A percentile compares a stretch with the other conserved stretches of the same genome.
Evolutionary conservation across 2,113 vertebrate species (phyloP).

Genomic region (Promerops cafer): DNA sequence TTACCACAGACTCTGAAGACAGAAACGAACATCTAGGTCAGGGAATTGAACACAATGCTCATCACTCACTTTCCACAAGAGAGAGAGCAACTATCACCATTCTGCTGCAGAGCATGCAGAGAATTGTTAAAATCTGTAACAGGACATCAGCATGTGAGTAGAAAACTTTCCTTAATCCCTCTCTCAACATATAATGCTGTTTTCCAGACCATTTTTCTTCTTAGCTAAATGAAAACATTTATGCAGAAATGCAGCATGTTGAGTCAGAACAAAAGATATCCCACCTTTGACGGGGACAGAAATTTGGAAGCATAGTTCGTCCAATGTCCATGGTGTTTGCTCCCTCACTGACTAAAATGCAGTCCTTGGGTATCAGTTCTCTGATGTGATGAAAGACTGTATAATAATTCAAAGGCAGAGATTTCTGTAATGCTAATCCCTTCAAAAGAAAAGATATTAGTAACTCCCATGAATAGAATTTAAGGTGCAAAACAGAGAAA

Average conservation of each 20-base stretch:
- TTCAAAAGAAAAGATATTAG: constrained; percentile 31
- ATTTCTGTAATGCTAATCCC: constrained; percentile 75
- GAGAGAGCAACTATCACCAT: neutral
- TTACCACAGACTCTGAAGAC: neutral
- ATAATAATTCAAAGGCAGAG: constrained; percentile 93
- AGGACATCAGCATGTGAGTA: neutral
- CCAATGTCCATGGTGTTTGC: constrained; percentile 99
- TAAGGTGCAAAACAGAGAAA: neutral
- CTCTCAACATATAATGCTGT: neutral
- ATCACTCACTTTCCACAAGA: neutral
- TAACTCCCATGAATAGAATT: neutral
- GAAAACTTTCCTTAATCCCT: neutral
- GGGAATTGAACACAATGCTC: neutral
- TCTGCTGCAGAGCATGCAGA: neutral
- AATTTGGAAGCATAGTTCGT: constrained; percentile 90
- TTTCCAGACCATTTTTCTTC: neutral
- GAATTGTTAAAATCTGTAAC: neutral
- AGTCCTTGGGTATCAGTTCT: constrained; percentile 84
- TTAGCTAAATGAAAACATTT: neutral
- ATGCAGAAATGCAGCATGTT: neutral
- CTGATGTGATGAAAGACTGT: constrained; percentile 86
- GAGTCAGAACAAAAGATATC: neutral
- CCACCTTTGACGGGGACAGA: constrained; percentile 86
- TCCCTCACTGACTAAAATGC: constrained; percentile 92
- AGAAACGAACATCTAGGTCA: neutral